Evolutionary conservation across 2,113 vertebrate genomes (phyloP).

Genomic region (Nanger granti): DNA sequence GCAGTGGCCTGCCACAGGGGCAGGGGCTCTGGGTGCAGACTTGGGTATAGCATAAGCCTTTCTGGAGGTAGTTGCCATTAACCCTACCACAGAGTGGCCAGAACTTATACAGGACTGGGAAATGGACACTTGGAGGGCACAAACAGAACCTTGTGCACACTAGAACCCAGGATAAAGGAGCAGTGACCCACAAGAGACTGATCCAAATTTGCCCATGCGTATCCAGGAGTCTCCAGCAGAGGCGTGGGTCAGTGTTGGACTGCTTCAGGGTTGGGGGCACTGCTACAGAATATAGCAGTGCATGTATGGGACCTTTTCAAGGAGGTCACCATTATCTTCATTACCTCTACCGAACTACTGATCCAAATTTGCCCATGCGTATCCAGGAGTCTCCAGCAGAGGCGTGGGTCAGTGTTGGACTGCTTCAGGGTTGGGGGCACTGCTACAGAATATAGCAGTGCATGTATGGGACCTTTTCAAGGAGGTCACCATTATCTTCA

Average conservation of each 20-base stretch:
- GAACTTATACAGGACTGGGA: not conserved
- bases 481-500: not conserved
- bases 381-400: not conserved
- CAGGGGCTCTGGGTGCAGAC: not conserved
- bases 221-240: not conserved
- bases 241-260: not conserved
- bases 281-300: not conserved
- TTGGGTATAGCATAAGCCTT: not conserved
- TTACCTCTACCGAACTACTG: not conserved
- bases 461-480: not conserved
- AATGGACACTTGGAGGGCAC: not conserved
- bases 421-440: not conserved
- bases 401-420: not conserved
- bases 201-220: rapidly evolving
- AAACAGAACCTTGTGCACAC: not conserved
- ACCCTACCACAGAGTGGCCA: not conserved
- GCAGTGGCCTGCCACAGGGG: not conserved
- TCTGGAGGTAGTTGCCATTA: not conserved
- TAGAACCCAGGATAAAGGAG: not conserved
- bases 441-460: not conserved
- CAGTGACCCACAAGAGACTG: not conserved
- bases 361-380: rapidly evolving
- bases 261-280: not conserved
- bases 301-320: not conserved
- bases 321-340: not conserved